Conservation (phyloP, 2,113 vertebrate genomes). For the Sitta europaea region DNA sequence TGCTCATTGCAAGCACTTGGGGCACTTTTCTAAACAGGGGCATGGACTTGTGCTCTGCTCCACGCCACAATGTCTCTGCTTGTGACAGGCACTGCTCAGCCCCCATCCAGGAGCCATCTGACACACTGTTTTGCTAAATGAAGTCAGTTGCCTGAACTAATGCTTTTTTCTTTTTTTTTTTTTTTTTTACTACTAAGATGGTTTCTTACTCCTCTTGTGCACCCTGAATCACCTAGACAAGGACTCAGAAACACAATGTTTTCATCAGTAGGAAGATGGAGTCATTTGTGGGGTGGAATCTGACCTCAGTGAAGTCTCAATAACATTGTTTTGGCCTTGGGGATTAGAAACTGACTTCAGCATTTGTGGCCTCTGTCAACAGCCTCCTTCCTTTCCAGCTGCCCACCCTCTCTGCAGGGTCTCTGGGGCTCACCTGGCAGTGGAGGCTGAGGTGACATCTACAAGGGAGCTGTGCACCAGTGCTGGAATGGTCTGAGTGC, state of each 20-base stretch:
- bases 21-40: constrained; percentile 17
- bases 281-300: neutral
- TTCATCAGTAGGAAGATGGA: neutral
- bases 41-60: neutral
- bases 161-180: neutral
- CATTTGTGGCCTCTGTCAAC: neutral
- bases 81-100: neutral
- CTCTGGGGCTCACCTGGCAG: neutral
- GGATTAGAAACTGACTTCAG: neutral
- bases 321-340: neutral
- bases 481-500: neutral
- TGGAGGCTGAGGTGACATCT: neutral
- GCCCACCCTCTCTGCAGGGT: neutral
- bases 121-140: neutral
- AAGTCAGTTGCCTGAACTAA: neutral
- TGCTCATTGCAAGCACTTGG: neutral
- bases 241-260: neutral
- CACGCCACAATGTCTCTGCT: neutral
- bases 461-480: neutral
- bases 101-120: neutral
- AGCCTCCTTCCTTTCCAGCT: neutral
- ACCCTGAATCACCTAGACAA: neutral
- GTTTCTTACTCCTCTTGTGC: neutral
- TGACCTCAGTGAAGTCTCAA: neutral
- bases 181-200: neutral